Evolutionary conservation across 2,888 invertebrate species (phyloP), one percentile per base, ranked within the genome.

Genomic region (Dryobotodes eremita): DNA sequence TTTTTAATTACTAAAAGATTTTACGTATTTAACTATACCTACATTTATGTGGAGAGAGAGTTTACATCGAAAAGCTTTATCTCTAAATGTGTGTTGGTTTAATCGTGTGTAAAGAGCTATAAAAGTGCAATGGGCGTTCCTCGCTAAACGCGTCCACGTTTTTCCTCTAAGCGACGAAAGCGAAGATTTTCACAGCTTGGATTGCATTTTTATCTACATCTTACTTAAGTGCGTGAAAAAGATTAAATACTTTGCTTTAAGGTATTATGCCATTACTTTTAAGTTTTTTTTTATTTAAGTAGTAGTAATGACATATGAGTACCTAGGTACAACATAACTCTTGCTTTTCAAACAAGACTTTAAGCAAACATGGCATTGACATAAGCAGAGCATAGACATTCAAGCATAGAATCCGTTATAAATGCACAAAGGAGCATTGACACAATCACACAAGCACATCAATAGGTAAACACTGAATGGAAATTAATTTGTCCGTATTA

Each of bases 401-500:
- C 79, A 84, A 83, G 81, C 79, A 79, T 83, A 83, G 79, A 76
- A 71, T 77, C 83, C 68, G 80, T 87, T 82, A 86, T 69, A 80
- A 85, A 86, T 90, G 85, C 89, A 89, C 87, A 87, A 85, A 89
- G 79, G 82, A 83, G 83, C 86, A 87, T 82, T 88, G 85, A 88
- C 86, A 88, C 80, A 88, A 88, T 87, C 87, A 90, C 86, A 87
- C 86, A 87, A 80, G 85, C 88, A 86, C 89, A 89, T 90, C 90
- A 88, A 89, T 91, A 87, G 75, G 88, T 89, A 91, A 92, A 90
- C 90, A 91, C 85, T 90, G 83, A 90, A 92, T 92, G 86, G 90
- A 92, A 92, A 93, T 93, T 93, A 92, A 93, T 93, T 93, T 92
- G 90, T 91, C 91, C 90, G 86, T 91, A 92, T 92, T 92, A 92